Evolutionary conservation across 2,113 vertebrate species (phyloP).

Genomic region (Acanthochromis polyacanthus): DNA sequence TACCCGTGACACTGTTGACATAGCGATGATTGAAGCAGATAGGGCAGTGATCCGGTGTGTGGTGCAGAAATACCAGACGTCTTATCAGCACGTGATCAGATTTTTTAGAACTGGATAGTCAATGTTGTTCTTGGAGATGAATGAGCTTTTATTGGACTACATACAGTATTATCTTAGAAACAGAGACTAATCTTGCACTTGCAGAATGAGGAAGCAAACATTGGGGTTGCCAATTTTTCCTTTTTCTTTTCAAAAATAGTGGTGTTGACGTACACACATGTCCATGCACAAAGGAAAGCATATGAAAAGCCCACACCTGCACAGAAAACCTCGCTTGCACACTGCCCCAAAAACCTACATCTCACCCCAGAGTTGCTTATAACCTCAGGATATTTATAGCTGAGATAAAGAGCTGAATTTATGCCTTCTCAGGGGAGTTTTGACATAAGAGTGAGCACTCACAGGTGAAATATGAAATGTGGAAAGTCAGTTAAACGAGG

Average conservation of each 20-base stretch:
- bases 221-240: conserved; percentile 3
- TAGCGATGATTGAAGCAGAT: conserved; percentile 30
- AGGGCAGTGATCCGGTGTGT: not conserved
- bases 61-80: conserved; percentile 31
- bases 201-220: not conserved
- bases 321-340: not conserved
- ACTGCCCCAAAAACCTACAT: conserved; percentile 26
- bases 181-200: conserved; percentile 31
- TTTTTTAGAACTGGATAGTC: conserved; percentile 30
- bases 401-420: conserved; percentile 29
- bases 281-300: not conserved
- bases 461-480: conserved; percentile 32
- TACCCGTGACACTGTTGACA: conserved; percentile 39
- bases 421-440: conserved; percentile 22
- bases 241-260: conserved; percentile 2
- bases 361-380: not conserved
- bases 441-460: conserved; percentile 6
- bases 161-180: conserved; percentile 17
- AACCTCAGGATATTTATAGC: conserved; percentile 29
- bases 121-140: conserved; percentile 43
- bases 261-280: not conserved
- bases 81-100: conserved; percentile 43
- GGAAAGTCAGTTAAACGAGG: not conserved
- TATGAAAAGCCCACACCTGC: not conserved
- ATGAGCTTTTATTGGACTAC: not conserved